Evolutionary conservation across 2,888 invertebrate species (phyloP), one percentile per base, ranked within the genome.

Genomic region (Galerucella pusilla): DNA sequence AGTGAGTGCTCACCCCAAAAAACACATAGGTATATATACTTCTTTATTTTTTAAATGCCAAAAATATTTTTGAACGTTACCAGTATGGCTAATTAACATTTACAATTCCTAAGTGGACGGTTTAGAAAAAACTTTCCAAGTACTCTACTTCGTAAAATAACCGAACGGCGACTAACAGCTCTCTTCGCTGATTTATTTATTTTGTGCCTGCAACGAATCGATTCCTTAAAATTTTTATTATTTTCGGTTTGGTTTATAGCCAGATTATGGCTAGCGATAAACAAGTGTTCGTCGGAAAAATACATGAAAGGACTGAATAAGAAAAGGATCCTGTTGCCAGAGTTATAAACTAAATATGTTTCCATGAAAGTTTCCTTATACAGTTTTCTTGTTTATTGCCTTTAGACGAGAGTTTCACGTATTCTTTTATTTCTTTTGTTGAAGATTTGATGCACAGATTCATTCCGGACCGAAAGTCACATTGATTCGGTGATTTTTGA

Each of bases 171-270:
- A 14, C 80, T 69, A 73, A 76, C 73, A 81, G 68, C 64, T 67
- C 77, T 65, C 71, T 45, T 7, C 35, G 77, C 73, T 81, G 78
- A 79, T 81, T 81, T 80, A 81, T 81, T 81, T 78, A 81, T 80
- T 80, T 76, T 76, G 75, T 75, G 77, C 79, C 70, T 77, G 78
- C 77, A 70, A 77, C 77, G 78, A 79, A 81, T 81, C 81, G 81
- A 81, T 81, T 74, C 77, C 79, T 80, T 79, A 77, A 79, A 80
- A 78, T 77, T 80, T 81, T 81, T 79, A 81, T 80, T 80, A 80
- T 79, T 80, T 77, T 77, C 75, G 72, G 74, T 76, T 73, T 73
- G 75, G 71, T 78, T 77, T 77, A 78, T 71, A 59, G 75, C 77
- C 73, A 74, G 78, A 77, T 77, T 78, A 78, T 74, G 60, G 74